Percentiles rank a stretch among this genome's conserved stretches.
Evolutionary conservation across 2,113 vertebrate species (phyloP).

Genomic region (Limnothrissa miodon): DNA sequence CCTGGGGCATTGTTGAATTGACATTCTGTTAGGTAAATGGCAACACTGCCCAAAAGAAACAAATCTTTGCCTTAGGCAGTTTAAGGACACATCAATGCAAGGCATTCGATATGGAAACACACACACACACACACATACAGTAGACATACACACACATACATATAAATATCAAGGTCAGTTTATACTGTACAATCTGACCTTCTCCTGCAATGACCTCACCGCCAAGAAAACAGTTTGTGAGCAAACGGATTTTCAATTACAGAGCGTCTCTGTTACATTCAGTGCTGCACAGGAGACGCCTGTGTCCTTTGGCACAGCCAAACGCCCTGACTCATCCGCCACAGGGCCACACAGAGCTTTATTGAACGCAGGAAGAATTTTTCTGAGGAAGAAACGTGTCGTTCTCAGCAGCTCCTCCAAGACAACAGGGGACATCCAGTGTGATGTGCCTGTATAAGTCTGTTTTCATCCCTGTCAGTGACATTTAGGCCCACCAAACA

Average conservation of each 20-base stretch:
- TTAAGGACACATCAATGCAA: background rate
- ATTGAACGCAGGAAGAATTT: background rate
- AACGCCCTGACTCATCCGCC: background rate
- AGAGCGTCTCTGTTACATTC: background rate
- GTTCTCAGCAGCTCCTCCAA: too few species aligned
- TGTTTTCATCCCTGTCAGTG: too few species aligned
- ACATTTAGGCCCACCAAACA: too few species aligned
- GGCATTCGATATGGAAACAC: background rate
- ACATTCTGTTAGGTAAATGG: background rate
- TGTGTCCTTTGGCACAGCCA: slow-evolving; percentile 7
- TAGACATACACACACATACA: slow-evolving; percentile 7
- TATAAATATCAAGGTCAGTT: background rate
- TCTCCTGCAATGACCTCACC: background rate
- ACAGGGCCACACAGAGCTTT: background rate
- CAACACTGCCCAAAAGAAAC: background rate
- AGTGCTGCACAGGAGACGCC: background rate
- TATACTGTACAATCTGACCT: background rate
- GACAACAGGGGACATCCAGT: too few species aligned
- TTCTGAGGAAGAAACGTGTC: too few species aligned
- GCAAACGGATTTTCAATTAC: background rate
- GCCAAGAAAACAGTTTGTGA: background rate
- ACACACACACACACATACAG: background rate
- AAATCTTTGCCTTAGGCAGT: background rate
- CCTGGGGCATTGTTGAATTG: background rate
- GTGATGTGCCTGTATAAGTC: too few species aligned